phyloP scores from a whole-genome alignment of 2,888 invertebrate genomes.

The Dasypogon diadema region DNA sequence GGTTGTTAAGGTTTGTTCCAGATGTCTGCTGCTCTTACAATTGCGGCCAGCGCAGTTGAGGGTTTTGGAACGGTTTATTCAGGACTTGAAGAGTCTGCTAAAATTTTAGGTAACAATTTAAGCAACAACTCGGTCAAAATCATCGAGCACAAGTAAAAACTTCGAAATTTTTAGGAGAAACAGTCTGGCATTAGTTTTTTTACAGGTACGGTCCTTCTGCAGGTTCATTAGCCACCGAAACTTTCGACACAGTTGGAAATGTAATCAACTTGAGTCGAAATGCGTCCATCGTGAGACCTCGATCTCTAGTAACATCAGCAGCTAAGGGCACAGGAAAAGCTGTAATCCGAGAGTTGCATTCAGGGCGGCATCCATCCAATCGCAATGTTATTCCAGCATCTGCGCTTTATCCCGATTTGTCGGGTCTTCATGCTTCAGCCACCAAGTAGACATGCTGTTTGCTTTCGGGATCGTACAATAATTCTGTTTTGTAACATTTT shows the following conservation, averaged over 20 bases:
- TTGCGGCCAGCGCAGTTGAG: slow-evolving; percentile 79
- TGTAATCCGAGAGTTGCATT: slow-evolving; percentile 68
- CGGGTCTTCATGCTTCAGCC: neutral
- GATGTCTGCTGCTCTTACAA: slow-evolving; percentile 73
- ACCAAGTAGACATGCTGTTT: too few species aligned
- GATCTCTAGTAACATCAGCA: slow-evolving; percentile 75
- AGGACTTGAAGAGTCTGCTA: slow-evolving; percentile 78
- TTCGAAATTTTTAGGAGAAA: too few species aligned
- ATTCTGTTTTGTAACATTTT: too few species aligned
- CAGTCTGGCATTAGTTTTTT: too few species aligned
- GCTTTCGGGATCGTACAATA: too few species aligned
- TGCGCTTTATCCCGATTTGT: slow-evolving; percentile 64
- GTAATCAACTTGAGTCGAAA: slow-evolving; percentile 76
- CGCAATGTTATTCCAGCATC: slow-evolving; percentile 61
- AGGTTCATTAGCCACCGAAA: slow-evolving; percentile 75
- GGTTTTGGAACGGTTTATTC: slow-evolving; percentile 79
- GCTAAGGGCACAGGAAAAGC: slow-evolving; percentile 75
- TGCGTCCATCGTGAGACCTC: slow-evolving; percentile 75
- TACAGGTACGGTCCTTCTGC: slow-evolving; percentile 78
- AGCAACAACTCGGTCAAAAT: slow-evolving; percentile 81
- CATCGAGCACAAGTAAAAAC: slow-evolving; percentile 76
- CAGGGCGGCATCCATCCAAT: slow-evolving; percentile 44
- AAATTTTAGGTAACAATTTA: slow-evolving; percentile 74
- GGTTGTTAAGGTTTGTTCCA: slow-evolving; percentile 35
- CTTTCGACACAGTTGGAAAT: slow-evolving; percentile 79